These are phyloP conservation scores for Corythucha ciliata DNA, from an alignment of 2,888 invertebrate species.

Conservation along the genomic window DNA sequence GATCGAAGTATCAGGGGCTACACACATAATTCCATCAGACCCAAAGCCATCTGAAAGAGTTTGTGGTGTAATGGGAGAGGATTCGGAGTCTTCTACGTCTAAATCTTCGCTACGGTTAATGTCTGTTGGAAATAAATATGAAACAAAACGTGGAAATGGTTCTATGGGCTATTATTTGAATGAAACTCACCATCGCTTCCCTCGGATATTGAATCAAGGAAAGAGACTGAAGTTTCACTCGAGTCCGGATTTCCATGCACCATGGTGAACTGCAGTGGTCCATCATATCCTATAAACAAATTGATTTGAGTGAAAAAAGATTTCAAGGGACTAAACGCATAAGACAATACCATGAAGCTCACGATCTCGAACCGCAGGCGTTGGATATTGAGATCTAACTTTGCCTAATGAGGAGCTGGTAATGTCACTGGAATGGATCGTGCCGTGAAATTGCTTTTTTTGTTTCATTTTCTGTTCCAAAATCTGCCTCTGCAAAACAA, in stretches of 20 bases:
- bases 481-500: conserved; percentile 65
- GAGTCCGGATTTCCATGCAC: conserved; percentile 62
- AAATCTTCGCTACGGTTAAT: conserved; percentile 27
- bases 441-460: conserved; percentile 72
- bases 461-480: conserved; percentile 84
- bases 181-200: conserved; percentile 26
- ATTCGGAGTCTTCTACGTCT: conserved; percentile 48
- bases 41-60: conserved; percentile 37
- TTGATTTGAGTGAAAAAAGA: conserved; percentile 24
- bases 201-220: conserved; percentile 21
- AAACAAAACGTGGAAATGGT: background rate
- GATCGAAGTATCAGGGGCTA: conserved; percentile 31
- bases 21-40: conserved; percentile 28
- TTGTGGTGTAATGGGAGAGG: conserved; percentile 48
- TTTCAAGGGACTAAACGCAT: background rate
- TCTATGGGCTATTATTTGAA: background rate
- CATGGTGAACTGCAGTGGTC: conserved; percentile 77
- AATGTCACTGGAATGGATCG: conserved; percentile 78
- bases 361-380: conserved; percentile 39
- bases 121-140: conserved; percentile 2
- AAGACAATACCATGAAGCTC: conserved; percentile 56
- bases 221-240: conserved; percentile 25
- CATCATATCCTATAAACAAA: conserved; percentile 62
- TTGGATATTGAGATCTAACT: conserved; percentile 28
- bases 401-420: conserved; percentile 41